phyloP scores from a whole-genome alignment of 2,113 vertebrate genomes.

The Chinchilla lanigera region DNA sequence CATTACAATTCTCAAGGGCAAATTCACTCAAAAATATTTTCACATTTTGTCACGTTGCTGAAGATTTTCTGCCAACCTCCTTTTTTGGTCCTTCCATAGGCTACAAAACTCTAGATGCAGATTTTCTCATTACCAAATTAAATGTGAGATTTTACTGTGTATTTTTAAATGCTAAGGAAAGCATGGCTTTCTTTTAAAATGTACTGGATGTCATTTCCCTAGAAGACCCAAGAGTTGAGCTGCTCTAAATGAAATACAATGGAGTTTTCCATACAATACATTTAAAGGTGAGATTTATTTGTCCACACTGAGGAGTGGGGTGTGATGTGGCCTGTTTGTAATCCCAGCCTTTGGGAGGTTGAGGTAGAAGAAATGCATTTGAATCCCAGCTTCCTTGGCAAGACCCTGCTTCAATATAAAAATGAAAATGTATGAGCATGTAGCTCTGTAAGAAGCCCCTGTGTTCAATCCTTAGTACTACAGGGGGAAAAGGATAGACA shows the following conservation, averaged over 20 bases:
- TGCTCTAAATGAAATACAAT: constrained; percentile 32
- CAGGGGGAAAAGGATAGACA: background rate
- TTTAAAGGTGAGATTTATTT: constrained; percentile 34
- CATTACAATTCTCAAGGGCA: background rate
- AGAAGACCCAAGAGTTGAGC: background rate
- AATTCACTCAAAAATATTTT: constrained; percentile 52
- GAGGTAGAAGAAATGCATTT: background rate
- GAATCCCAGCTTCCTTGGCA: background rate
- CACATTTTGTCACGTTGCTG: background rate
- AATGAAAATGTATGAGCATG: background rate
- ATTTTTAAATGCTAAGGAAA: background rate
- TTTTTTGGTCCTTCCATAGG: background rate
- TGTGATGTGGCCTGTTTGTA: background rate
- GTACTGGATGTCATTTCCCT: background rate
- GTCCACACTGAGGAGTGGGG: background rate
- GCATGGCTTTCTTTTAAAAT: background rate
- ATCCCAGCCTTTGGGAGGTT: background rate
- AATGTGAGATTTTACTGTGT: constrained; percentile 22
- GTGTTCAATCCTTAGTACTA: background rate
- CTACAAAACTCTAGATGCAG: constrained; percentile 16
- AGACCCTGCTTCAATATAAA: background rate
- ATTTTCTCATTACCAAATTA: constrained; percentile 48
- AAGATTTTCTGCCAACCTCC: constrained; percentile 27
- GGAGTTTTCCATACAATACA: background rate
- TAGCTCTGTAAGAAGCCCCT: background rate